Base-by-base conservation (phyloP, 2,888 invertebrate species). In the Willowsia nigromaculata region DNA sequence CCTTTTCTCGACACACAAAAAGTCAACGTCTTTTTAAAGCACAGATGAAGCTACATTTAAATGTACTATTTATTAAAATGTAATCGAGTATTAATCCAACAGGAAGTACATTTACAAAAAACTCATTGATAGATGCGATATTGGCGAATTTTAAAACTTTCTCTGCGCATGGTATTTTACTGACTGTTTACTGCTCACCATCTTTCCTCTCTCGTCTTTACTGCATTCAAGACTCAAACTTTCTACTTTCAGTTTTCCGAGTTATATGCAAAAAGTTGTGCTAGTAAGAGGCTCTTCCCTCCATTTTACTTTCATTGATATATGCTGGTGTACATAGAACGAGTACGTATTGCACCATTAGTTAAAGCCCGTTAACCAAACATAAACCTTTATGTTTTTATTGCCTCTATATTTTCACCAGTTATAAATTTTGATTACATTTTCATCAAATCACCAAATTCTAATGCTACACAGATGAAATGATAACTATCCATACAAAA, bases 361-460 rank as follows among this genome's bases (percentile, higher is more conserved):
- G 68, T 37, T 86, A 53, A n/a, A n/a, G 86, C 27, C 68, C 78
- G 65, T 80, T 86, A 86, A 80, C 59, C 40, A 40, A 50, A 53
- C 86, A 86, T 86, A 86, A 85, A 86, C 65, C 71, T 81, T 56
- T 27, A 86, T 78, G 65, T 30, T 80, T 86, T 86, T 86, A 86
- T 81, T 50, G 56, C 86, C 37, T 65, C 43, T 85, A 78, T 85
- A 78, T 80, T 85, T 78, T 53, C 85, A 62, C 85, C 50, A 80
- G 85, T 78, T 85, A 78, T 85, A 85, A 78, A 85, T 85, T 85
- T 85, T 78, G 78, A 80, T 78, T 85, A 85, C 78, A 47, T 65
- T 85, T 50, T 59, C 80, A 59, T 71, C 37, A 74, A 62, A 76
- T 74, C 56, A 56, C 80, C 59, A 59, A 18, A 56, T 40, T 56